These are phyloP conservation scores for Phortica okadai DNA, from an alignment of 2,888 invertebrate species.

Conservation along the genomic window DNA sequence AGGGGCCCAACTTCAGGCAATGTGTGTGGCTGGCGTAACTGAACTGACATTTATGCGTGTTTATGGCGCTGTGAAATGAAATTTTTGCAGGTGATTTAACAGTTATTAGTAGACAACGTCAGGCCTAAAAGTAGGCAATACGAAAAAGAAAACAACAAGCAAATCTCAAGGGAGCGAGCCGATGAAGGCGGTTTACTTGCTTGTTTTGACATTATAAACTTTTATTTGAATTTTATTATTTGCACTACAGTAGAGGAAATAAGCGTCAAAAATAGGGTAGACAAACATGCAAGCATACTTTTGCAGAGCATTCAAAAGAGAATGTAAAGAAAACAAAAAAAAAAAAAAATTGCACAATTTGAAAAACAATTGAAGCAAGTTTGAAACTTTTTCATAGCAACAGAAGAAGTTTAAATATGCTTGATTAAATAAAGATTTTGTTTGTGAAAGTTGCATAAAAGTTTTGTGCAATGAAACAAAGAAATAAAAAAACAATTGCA, in stretches of 20 bases:
- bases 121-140: conserved; percentile 12
- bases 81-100: conserved; percentile 72
- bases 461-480: background rate
- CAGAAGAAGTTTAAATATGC: conserved; percentile 51
- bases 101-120: conserved; percentile 58
- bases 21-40: background rate
- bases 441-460: conserved; percentile 18
- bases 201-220: conserved; percentile 22
- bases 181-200: conserved; percentile 25
- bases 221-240: conserved; percentile 27
- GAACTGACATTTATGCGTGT: conserved; percentile 53
- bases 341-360: conserved; percentile 39
- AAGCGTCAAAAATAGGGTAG: conserved; percentile 1
- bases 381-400: conserved; percentile 56
- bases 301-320: conserved; percentile 32
- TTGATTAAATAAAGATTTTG: conserved; percentile 70
- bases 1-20: background rate
- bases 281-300: conserved; percentile 11
- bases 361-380: conserved; percentile 58
- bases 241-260: conserved; percentile 30
- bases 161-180: conserved; percentile 1
- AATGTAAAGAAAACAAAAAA: conserved; percentile 47
- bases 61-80: conserved; percentile 69
- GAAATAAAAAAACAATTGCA: conserved; percentile 3
- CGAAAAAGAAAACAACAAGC: background rate